Evolutionary conservation across 2,797 vertebrate species (phyloP), one percentile per base, ranked within the genome.

Genomic region (Iguana delicatissima): DNA sequence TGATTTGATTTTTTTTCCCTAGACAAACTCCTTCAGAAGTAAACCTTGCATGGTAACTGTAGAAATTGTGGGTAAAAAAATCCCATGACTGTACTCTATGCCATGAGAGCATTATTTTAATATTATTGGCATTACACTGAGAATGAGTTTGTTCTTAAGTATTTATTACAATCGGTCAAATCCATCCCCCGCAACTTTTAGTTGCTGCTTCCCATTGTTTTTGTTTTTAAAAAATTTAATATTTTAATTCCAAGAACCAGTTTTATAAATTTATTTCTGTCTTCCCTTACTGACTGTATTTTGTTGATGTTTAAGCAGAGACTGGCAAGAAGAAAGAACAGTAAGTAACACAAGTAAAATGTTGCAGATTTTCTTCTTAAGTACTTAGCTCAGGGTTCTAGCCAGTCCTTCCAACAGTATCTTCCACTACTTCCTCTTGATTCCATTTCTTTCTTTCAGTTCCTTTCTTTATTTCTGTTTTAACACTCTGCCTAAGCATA

Each of bases 31-130:
- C n/a, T 35, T 91, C 72, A 87, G 57, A 69, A 84, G 83, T 87
- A 84, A 91, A 72, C 59, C 77, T 76, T 84, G 20, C 57, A 64
- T 52, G n/a, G 46, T 89, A 52, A 79, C n/a, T 24, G 24, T 6
- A 59, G 26, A 90, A 84, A 77, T 67, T 10, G 46, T 69, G 50
- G 79, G 55, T 24, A 67, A 76, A 64, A 72, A 69, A 32, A 82
- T 81, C n/a, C 38, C 22, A 59, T 80, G 29, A n/a, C 18, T 22
- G 10, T 85, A 46, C 22, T 89, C n/a, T 77, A 32, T 26, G 1
- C 55, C 14, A 69, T 79, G 32, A 35, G 55, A 84, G 35, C 35
- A 18, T 3, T 79, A 18, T 64, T 88, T 79, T 55, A 35, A 84
- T 87, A 69, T 82, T 77, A 18, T 10, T 69, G 29, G 22, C 55